phyloP scores from a whole-genome alignment of 2,797 vertebrate genomes.

The Schizopygopsis malacanthus region DNA sequence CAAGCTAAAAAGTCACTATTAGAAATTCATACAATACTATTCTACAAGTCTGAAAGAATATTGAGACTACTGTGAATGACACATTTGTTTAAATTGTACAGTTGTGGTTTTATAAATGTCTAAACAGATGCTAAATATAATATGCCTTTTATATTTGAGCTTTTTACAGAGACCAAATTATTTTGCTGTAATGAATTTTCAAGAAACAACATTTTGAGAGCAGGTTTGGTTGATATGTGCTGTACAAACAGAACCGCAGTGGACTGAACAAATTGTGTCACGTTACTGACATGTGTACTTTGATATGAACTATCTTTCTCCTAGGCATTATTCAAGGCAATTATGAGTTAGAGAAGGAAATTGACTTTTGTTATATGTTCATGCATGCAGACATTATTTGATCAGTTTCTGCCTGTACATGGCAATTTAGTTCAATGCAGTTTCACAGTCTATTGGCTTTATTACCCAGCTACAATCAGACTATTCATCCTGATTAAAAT shows the following conservation, averaged over 20 bases:
- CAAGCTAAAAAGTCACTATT: not conserved
- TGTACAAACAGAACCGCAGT: not conserved
- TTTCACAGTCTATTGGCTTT: not conserved
- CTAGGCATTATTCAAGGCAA: not conserved
- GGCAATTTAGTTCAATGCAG: not conserved
- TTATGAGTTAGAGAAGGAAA: not conserved
- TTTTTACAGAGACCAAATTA: not conserved
- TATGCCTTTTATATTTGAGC: not conserved
- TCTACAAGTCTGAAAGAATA: not conserved
- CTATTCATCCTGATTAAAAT: slow-evolving; percentile 7
- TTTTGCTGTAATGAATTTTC: not conserved
- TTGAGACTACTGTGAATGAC: not conserved
- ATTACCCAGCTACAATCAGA: not conserved
- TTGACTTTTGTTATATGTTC: not conserved
- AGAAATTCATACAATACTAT: not conserved
- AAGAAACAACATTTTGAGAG: not conserved
- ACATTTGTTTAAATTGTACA: not conserved
- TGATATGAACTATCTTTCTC: not conserved
- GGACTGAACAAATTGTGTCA: not conserved
- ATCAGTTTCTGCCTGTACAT: not conserved
- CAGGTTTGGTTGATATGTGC: not conserved
- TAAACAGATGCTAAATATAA: not conserved
- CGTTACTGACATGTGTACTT: not conserved
- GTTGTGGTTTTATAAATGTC: not conserved
- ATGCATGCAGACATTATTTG: not conserved